phyloP scores from a whole-genome alignment of 2,888 invertebrate genomes.

The Dolichomitus sp. region DNA sequence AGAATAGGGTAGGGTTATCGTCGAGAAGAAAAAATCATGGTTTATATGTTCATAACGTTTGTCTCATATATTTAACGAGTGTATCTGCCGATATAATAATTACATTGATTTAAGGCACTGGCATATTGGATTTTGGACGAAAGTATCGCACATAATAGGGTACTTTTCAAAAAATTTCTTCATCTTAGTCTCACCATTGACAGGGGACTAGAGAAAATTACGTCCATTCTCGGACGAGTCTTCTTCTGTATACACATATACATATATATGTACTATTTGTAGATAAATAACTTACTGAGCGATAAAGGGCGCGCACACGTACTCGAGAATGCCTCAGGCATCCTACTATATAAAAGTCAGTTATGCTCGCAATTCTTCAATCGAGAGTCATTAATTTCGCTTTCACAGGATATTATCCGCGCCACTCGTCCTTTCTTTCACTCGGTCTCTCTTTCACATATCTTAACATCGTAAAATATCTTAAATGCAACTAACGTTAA shows the following conservation, averaged over 20 bases:
- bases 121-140: constrained; percentile 71
- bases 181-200: constrained; percentile 61
- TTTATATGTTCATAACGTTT: constrained; percentile 74
- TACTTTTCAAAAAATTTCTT: constrained; percentile 44
- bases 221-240: constrained; percentile 54
- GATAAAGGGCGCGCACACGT: constrained; percentile 46
- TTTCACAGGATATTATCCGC: constrained; percentile 25
- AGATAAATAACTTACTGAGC: constrained; percentile 66
- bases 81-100: constrained; percentile 73
- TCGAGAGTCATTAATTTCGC: constrained; percentile 34
- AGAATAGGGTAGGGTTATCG: background rate
- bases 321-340: constrained; percentile 59
- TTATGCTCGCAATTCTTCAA: constrained; percentile 27
- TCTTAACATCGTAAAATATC: constrained; percentile 66
- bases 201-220: constrained; percentile 64
- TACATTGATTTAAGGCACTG: constrained; percentile 78
- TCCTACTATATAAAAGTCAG: constrained; percentile 39
- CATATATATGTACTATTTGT: constrained; percentile 31
- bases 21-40: constrained; percentile 25
- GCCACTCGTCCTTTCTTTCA: constrained; percentile 48
- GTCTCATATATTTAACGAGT: constrained; percentile 82
- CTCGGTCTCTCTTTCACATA: constrained; percentile 53
- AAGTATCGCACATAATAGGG: constrained; percentile 56
- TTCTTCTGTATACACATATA: constrained; percentile 37
- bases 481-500: constrained; percentile 68